Conservation (phyloP, 2,113 vertebrate genomes). For the Gadus macrocephalus region DNA sequence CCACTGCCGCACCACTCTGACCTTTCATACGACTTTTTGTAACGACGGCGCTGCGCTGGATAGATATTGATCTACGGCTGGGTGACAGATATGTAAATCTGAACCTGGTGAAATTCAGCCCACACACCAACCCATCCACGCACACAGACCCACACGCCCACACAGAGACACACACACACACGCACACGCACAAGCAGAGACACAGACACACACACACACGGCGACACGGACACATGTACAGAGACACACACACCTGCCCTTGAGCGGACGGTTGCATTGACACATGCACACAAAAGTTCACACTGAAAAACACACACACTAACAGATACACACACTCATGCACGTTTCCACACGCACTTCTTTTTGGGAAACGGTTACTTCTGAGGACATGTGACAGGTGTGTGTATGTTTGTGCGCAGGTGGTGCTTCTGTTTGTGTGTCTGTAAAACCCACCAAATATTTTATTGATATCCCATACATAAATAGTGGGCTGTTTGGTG, state of each 20-base stretch:
- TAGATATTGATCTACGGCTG: conserved; percentile 32
- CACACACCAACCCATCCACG: too few species aligned
- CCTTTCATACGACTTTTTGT: conserved; percentile 51
- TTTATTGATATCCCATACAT: conserved; percentile 79
- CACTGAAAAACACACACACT: conserved; percentile 12
- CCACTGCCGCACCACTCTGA: conserved; percentile 52
- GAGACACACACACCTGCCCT: background rate
- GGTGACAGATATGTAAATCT: conserved; percentile 45
- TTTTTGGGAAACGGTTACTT: background rate
- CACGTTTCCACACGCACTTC: too few species aligned
- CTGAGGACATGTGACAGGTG: background rate
- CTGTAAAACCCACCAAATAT: conserved; percentile 59
- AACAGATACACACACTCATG: conserved; percentile 1
- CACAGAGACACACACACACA: background rate
- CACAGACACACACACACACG: too few species aligned
- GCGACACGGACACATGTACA: background rate
- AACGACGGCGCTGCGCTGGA: conserved; percentile 51
- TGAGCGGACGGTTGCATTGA: background rate
- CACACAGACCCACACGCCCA: background rate
- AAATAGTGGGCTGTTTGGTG: conserved; percentile 75
- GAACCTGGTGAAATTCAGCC: conserved; percentile 9
- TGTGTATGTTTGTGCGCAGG: background rate
- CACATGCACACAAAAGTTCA: conserved; percentile 22
- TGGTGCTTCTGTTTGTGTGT: conserved; percentile 11
- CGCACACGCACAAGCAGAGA: background rate